Evolutionary conservation across 2,797 vertebrate species (phyloP).

Genomic region (Percopsis omiscomaycus): DNA sequence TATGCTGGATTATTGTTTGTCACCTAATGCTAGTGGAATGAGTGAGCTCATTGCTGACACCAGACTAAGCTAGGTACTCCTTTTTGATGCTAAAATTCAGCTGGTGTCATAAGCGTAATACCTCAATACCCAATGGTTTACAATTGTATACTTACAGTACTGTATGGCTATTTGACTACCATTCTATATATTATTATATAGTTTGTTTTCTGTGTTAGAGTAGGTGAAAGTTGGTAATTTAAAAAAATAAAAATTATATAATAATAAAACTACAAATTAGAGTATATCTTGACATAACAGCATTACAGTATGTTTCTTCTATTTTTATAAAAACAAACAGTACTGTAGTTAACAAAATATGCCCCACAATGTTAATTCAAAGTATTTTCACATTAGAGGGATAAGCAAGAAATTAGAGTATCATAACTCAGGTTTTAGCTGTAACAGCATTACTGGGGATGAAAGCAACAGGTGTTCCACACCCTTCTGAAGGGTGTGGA

Average conservation of each 20-base stretch:
- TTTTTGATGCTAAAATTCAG: conserved; percentile 46
- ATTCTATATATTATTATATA: no score
- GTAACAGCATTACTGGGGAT: not conserved
- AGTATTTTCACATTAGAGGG: not conserved
- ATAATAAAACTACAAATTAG: not conserved
- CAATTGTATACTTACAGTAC: not conserved
- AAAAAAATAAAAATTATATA: not conserved
- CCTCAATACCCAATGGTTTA: conserved; percentile 4
- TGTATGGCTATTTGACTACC: conserved; percentile 4
- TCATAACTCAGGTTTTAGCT: not conserved
- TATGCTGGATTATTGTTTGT: conserved; percentile 60
- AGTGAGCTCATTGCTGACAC: conserved; percentile 72
- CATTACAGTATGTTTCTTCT: no score
- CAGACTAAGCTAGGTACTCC: conserved; percentile 39
- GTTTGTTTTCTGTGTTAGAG: no score
- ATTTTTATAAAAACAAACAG: no score
- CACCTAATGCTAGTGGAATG: conserved; percentile 62
- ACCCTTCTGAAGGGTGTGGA: conserved; percentile 16
- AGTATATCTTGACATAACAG: no score
- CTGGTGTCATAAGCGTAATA: conserved; percentile 26
- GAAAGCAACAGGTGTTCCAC: conserved; percentile 28
- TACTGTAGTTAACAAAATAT: not conserved
- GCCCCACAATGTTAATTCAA: no score
- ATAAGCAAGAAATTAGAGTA: not conserved
- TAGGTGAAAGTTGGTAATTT: no score